Evolutionary conservation across 2,797 vertebrate species (phyloP), one percentile per base, ranked within the genome.

Genomic region (Sebastes umbrosus): DNA sequence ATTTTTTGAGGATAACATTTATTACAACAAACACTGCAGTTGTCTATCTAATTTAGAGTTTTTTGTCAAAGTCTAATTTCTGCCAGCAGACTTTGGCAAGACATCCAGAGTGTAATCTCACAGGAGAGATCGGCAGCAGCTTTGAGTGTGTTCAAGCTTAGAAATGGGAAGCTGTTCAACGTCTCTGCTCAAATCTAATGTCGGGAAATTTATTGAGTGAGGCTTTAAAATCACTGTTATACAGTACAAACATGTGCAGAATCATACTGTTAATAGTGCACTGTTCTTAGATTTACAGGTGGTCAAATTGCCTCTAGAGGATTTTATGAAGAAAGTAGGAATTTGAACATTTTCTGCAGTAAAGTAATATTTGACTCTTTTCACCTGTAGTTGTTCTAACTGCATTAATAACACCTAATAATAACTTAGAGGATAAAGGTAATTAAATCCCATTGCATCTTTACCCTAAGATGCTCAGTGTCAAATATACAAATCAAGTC

Each of bases 51-150:
- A 77, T 62, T 43, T 70, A 46, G 39, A 75, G 39, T 80, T 70
- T 58, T 22, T 60, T 64, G 60, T 34, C 31, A 50, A 34, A 69
- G 43, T 69, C 20, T 18, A 9, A 3, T 57, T n/a, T 62, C 31
- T 87, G 83, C 83, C 84, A 89, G 69, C 54, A 78, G 74, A 80
- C 64, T 1, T 59, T 86, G 84, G 84, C 79, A 86, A 50, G 29
- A 43, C 16, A 69, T 62, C 39, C 64, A 60, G 34, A 52, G 74
- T 7, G 43, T 57, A 77, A 83, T 83, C 74, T 77, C 75, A 29
- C 57, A 87, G 75, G 82, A 82, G 82, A 69, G 46, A 50, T 25
- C 59, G 3, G 64, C 78, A 68, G 69, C 59, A 52, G 66, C 64
- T 79, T 55, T 46, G 59, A 79, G 57, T 22, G 13, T 64, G 69